These are phyloP conservation scores for Lepidostoma basale DNA, from an alignment of 1,140 invertebrate genomes.

Conservation along the genomic window DNA sequence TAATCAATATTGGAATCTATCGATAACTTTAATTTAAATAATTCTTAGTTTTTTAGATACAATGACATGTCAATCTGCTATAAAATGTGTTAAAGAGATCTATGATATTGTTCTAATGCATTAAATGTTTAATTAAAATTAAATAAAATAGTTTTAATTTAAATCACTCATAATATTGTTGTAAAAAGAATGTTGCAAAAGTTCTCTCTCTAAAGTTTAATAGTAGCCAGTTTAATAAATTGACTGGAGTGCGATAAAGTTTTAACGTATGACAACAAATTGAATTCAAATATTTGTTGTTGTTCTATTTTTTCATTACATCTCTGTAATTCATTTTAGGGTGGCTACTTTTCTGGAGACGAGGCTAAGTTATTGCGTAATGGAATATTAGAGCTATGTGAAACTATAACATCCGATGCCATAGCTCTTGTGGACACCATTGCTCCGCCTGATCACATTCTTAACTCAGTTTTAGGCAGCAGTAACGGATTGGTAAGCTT, in stretches of 20 bases:
- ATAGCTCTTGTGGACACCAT: constrained; percentile 74
- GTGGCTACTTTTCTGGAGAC: background rate
- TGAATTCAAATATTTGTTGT: background rate
- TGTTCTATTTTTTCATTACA: background rate
- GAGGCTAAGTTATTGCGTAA: constrained; percentile 52
- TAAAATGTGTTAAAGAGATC: background rate
- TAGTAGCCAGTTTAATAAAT: background rate
- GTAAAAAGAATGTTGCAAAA: background rate
- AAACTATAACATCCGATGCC: constrained; percentile 72
- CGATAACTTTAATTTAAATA: too few relatives aligned
- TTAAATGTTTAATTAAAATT: background rate
- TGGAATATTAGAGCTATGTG: constrained; percentile 68
- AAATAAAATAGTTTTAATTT: background rate
- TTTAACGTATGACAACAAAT: background rate
- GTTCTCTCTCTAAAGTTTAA: background rate
- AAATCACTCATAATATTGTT: background rate
- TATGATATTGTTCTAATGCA: background rate
- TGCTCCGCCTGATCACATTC: constrained; percentile 76
- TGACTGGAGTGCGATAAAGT: background rate
- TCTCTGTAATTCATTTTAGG: background rate
- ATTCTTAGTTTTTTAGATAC: background rate
- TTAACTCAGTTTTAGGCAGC: constrained; percentile 82
- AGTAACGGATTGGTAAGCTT: constrained; percentile 77
- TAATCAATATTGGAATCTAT: background rate
- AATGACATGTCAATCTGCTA: background rate